These are phyloP conservation scores for Argyresthia goedartella DNA, from an alignment of 2,888 invertebrate genomes.

Conservation along the genomic window DNA sequence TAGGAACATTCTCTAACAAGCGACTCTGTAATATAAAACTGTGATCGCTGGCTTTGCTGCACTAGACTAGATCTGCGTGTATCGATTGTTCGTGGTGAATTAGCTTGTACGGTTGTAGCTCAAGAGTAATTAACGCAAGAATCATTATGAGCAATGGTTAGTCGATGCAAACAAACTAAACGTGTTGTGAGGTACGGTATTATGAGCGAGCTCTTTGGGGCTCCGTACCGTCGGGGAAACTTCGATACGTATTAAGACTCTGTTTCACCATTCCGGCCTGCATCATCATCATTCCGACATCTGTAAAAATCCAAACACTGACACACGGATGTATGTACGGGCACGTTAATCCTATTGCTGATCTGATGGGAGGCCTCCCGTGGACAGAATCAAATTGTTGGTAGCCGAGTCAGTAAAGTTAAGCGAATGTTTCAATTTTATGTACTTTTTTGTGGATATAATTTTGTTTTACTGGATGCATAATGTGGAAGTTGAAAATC, in stretches of 20 bases:
- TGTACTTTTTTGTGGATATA: background rate
- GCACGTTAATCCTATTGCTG: constrained; percentile 33
- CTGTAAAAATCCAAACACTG: constrained; percentile 83
- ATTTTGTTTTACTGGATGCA: background rate
- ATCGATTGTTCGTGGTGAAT: constrained; percentile 48
- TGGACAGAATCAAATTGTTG: constrained; percentile 1
- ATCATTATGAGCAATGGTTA: constrained; percentile 57
- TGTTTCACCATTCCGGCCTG: constrained; percentile 96
- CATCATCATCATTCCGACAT: constrained; percentile 98
- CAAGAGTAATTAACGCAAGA: constrained; percentile 17
- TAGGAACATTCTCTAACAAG: background rate
- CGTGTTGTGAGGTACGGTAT: constrained; percentile 59
- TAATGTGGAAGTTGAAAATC: too few relatives aligned
- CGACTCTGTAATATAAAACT: background rate
- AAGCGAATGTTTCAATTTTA: background rate
- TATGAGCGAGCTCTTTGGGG: constrained; percentile 50
- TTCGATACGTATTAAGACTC: constrained; percentile 81
- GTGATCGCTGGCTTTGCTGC: constrained; percentile 42
- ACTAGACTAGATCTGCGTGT: constrained; percentile 57
- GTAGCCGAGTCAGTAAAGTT: too few relatives aligned
- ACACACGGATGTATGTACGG: constrained; percentile 47
- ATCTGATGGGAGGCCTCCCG: background rate
- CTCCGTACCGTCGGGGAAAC: constrained; percentile 86
- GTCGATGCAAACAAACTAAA: constrained; percentile 65
- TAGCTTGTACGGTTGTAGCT: constrained; percentile 53